Base-by-base conservation (phyloP, 2,888 invertebrate genomes). In the Drosophila barbarae region DNA sequence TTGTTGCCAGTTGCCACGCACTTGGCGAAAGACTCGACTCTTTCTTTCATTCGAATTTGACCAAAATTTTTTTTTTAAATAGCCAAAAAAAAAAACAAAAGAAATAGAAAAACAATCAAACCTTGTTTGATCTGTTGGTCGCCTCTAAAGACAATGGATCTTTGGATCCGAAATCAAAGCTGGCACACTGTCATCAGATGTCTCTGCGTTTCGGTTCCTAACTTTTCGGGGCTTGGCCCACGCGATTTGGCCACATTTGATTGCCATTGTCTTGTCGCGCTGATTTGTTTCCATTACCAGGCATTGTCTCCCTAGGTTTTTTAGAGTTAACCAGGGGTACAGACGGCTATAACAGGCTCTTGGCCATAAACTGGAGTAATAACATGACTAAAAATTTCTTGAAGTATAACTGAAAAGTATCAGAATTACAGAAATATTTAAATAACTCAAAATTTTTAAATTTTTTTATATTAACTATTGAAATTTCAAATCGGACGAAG, bases 181-280 rank as follows among this genome's bases (percentile, higher is more conserved):
- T 44, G 36, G 44, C 64, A n/a, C 54, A 54, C 64, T 64, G 63
- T 51, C 46, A 52, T 39, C 41, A 53, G 42, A 63, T 44, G 63
- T 53, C 42, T 50, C 26, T 39, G 23, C 23, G 26, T 35, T 57
- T 28, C 28, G 12, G n/a, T 61, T 15, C 26, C 64, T 8, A 18
- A 10, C 15, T 49, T 35, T 49, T 49, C 8, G 18, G 64, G 49
- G 50, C 54, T 61, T 72, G 71, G 63, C 69, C 67, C 71, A 61
- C 71, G 71, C 60, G 35, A 57, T 44, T 74, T 66, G 59, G 74
- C 60, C 73, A 77, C 68, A 77, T 64, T 77, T 80, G 73, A 80
- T 71, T 75, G 63, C 54, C 65, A 66, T 79, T 74, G 76, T 74
- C 54, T 71, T 47, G 46, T 32, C 34, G 63, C 32, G 44, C 15